These are phyloP conservation scores for Clarias macrocephalus DNA, from an alignment of 2,113 vertebrate genomes.

Conservation along the genomic window DNA sequence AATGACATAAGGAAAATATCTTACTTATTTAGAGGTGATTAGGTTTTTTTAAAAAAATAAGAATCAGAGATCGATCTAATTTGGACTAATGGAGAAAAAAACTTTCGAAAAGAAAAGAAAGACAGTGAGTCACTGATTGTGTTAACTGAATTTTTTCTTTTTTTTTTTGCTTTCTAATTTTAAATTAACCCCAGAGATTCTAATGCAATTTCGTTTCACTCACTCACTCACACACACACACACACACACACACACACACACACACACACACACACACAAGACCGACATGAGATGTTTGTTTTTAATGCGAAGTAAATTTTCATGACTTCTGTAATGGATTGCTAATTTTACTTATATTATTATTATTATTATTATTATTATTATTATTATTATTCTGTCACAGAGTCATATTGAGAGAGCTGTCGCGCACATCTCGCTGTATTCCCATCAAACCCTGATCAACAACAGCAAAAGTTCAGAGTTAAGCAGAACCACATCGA, in stretches of 20 bases:
- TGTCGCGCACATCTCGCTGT: not conserved
- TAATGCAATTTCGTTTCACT: not conserved
- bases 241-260: not conserved
- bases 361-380: not conserved
- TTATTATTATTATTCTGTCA: not conserved
- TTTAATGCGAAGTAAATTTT: not conserved
- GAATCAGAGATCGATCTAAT: not conserved
- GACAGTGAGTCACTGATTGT: constrained; percentile 19
- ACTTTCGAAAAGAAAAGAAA: not conserved
- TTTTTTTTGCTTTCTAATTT: not conserved
- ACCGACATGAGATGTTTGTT: not conserved
- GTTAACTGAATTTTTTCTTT: not conserved
- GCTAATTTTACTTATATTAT: not conserved
- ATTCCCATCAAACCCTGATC: constrained; percentile 22
- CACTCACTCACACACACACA: not conserved
- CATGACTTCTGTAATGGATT: not conserved
- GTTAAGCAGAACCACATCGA: constrained; percentile 40
- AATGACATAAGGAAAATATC: not conserved
- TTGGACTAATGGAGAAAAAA: not conserved
- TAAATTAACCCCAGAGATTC: not conserved
- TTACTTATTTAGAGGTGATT: not conserved
- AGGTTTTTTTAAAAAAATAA: not conserved
- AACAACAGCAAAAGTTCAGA: constrained; percentile 26
- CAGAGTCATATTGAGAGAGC: not conserved
- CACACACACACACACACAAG: not conserved